Conservation (phyloP, 2,113 vertebrate species). For the Ardeotis arabs region DNA sequence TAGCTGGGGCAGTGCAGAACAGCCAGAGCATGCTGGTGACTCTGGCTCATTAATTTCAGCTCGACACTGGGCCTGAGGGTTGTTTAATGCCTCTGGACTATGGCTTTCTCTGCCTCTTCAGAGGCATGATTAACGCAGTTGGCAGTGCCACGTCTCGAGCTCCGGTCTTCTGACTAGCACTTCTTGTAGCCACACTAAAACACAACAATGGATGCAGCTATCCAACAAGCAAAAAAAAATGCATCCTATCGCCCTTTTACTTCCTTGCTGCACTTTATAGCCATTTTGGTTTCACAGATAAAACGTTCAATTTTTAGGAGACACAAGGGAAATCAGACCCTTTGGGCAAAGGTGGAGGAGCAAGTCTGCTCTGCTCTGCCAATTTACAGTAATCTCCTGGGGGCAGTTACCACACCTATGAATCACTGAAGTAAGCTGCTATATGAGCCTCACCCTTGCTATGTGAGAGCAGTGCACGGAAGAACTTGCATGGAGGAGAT, state of each 20-base stretch:
- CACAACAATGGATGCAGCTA: not conserved
- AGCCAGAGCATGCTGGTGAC: not conserved
- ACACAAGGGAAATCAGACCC: not conserved
- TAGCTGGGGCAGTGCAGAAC: not conserved
- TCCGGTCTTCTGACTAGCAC: not conserved
- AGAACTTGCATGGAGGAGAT: not conserved
- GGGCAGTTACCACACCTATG: not conserved
- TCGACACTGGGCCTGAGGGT: not conserved
- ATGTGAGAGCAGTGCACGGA: not conserved
- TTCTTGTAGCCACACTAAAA: not conserved
- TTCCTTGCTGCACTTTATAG: not conserved
- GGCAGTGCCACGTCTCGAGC: not conserved
- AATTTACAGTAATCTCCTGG: not conserved
- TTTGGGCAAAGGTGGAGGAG: not conserved
- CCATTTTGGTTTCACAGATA: not conserved
- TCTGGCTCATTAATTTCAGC: conserved; percentile 38
- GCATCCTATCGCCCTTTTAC: not conserved
- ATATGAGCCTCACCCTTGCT: not conserved
- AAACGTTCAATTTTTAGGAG: not conserved
- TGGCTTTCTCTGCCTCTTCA: not conserved
- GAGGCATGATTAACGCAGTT: not conserved
- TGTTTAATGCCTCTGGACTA: conserved; percentile 5
- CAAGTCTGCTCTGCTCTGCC: not conserved
- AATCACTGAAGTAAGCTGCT: not conserved
- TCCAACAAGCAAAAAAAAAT: not conserved